Evolutionary conservation across 2,113 vertebrate genomes (phyloP), one percentile per base, ranked within the genome.

Genomic region (Lanius ludovicianus): DNA sequence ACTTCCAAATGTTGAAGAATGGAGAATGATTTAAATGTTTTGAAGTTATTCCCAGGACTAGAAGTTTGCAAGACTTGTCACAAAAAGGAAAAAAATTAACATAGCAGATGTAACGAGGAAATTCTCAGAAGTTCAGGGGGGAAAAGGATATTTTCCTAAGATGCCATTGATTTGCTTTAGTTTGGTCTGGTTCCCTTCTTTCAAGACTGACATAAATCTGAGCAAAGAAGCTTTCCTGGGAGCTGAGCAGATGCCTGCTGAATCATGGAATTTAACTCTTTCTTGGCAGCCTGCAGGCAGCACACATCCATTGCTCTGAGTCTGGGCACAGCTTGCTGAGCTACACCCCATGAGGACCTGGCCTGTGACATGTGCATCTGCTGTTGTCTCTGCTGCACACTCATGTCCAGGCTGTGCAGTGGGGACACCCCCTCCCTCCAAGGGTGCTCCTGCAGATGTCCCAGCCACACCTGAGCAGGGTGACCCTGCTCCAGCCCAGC

Each of bases 191-290:
- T 94, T 57, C n/a, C 74, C 35, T 73, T 73, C 82, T 87, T 88
- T 83, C 71, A 70, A 85, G 78, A 44, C 41, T 86, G 85, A 65
- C 75, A 94, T 93, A 85, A 95, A 93, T 93, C 41, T 22, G 57
- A 94, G 91, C 49, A 56, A 82, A 89, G 80, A 44, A 75, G 81
- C 75, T 96, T 93, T 94, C 73, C 83, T 85, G 84, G 53, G 78
- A 93, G 79, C 33, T 0, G 2, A 91, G 59, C 79, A 95, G 78
- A 88, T 81, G 87, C 77, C 63, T 96, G 87, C 90, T 91, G 82
- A 95, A 91, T 94, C 95, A 93, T 55, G 53, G 75, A 76, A 74
- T 96, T 94, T 95, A 91, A 94, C 93, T 41, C 75, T 81, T 90
- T 81, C 77, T 42, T 0, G 0, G 70, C 78, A 95, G 77, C 46